phyloP scores from a whole-genome alignment of 2,888 invertebrate species.

The Drosophila pseudotakahashii region DNA sequence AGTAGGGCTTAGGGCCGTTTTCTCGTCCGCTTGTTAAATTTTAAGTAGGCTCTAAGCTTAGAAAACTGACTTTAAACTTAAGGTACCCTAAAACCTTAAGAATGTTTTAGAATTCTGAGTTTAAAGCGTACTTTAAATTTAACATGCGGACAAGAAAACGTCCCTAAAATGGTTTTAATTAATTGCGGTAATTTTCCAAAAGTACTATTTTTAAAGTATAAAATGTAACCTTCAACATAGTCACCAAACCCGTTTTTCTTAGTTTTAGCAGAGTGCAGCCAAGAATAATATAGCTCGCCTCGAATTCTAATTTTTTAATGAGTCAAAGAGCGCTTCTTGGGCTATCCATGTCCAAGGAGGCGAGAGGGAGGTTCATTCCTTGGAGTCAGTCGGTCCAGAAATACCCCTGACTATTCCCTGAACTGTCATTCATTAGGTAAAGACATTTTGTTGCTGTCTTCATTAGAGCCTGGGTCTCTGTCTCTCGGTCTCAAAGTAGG shows the following conservation, averaged over 20 bases:
- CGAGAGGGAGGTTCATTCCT: slow-evolving; percentile 12
- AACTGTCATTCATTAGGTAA: slow-evolving; percentile 54
- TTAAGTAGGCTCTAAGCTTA: too few relatives aligned
- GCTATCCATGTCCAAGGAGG: slow-evolving; percentile 7
- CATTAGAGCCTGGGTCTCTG: slow-evolving; percentile 52
- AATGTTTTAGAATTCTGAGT: too few relatives aligned
- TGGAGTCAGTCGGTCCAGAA: slow-evolving; percentile 5
- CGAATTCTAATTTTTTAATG: slow-evolving; percentile 59
- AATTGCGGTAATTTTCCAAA: too few relatives aligned
- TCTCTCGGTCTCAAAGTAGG: slow-evolving; percentile 56
- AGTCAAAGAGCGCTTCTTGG: slow-evolving; percentile 50
- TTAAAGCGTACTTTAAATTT: too few relatives aligned
- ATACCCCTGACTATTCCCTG: slow-evolving; percentile 3
- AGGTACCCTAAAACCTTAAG: too few relatives aligned
- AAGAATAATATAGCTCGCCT: slow-evolving; percentile 8
- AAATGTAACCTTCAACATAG: background rate
- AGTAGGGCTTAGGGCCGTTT: too few relatives aligned
- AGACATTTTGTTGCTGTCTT: slow-evolving; percentile 37
- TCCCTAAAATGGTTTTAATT: too few relatives aligned
- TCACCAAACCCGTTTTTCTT: accelerated
- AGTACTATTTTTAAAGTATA: too few relatives aligned
- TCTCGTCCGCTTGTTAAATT: too few relatives aligned
- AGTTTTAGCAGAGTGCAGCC: background rate
- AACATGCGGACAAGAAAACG: too few relatives aligned
- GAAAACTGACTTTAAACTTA: too few relatives aligned